These are phyloP conservation scores for Dorcus hopei DNA, from an alignment of 2,888 invertebrate genomes.

Conservation along the genomic window DNA sequence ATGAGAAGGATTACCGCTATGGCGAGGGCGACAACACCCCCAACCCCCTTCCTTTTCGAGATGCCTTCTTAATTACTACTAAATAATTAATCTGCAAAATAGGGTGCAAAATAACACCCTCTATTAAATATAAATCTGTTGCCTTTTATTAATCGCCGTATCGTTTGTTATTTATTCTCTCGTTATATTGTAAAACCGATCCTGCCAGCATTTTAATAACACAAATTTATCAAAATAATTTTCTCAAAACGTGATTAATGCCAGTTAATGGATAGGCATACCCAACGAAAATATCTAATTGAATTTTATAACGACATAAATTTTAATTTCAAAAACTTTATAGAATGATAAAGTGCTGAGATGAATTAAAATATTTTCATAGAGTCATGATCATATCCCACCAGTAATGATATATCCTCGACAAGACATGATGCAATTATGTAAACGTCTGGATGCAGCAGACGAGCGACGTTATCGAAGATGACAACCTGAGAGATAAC, in stretches of 20 bases:
- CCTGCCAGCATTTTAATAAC: not conserved
- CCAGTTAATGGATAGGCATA: not conserved
- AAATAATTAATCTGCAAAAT: constrained; percentile 35
- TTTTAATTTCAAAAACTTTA: no score
- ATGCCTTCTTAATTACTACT: constrained; percentile 39
- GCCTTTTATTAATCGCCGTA: constrained; percentile 15
- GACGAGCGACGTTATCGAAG: constrained; percentile 6
- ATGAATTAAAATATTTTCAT: no score
- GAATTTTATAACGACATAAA: no score
- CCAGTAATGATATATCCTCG: not conserved
- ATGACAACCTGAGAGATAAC: not conserved
- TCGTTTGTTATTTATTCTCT: not conserved
- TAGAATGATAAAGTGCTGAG: no score
- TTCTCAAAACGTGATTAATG: not conserved
- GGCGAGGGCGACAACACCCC: constrained; percentile 14
- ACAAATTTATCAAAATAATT: not conserved
- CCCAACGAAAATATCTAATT: not conserved
- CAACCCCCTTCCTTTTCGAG: constrained; percentile 17
- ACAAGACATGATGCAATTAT: constrained; percentile 36
- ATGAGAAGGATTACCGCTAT: constrained; percentile 34
- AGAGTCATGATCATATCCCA: no score
- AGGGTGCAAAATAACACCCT: constrained; percentile 27
- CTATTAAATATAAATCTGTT: constrained; percentile 29
- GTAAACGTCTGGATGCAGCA: constrained; percentile 37
- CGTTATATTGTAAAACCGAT: not conserved